Evolutionary conservation across 2,113 vertebrate species (phyloP).

Genomic region (Clinocottus analis): DNA sequence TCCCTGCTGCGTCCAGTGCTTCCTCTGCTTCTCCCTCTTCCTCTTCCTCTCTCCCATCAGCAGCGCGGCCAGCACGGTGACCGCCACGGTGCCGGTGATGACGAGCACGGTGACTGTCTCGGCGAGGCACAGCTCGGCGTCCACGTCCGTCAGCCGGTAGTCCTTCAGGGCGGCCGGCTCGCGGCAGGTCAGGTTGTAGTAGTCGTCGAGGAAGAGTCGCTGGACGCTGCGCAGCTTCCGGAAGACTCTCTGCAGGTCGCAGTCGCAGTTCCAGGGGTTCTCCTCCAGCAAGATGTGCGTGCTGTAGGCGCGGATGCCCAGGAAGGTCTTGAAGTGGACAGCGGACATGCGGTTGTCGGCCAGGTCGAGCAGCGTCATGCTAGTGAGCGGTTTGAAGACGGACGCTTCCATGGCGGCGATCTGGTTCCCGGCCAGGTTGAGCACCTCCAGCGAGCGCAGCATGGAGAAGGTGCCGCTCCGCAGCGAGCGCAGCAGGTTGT

Average conservation of each 20-base stretch:
- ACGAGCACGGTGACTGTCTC: conserved; percentile 87
- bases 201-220: conserved; percentile 85
- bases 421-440: conserved; percentile 81
- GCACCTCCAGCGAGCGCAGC: conserved; percentile 84
- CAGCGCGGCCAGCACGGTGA: conserved; percentile 85
- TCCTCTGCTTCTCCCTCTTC: conserved; percentile 78
- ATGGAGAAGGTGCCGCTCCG: conserved; percentile 82
- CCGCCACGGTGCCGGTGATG: conserved; percentile 84
- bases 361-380: conserved; percentile 81
- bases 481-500: conserved; percentile 77
- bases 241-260: conserved; percentile 87
- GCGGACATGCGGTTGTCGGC: conserved; percentile 77
- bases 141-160: conserved; percentile 76
- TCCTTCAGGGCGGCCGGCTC: conserved; percentile 69
- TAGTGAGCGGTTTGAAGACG: conserved; percentile 81
- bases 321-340: conserved; percentile 84
- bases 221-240: conserved; percentile 83
- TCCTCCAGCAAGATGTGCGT: conserved; percentile 83
- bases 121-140: conserved; percentile 82
- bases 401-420: conserved; percentile 71
- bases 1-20: conserved; percentile 83
- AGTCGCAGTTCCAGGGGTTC: conserved; percentile 88
- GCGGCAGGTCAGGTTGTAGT: conserved; percentile 80
- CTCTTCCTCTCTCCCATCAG: conserved; percentile 86
- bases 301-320: conserved; percentile 83